These are phyloP conservation scores for Lepilemur ruficaudatus DNA, from an alignment of 2,797 vertebrate genomes.

Conservation along the genomic window DNA sequence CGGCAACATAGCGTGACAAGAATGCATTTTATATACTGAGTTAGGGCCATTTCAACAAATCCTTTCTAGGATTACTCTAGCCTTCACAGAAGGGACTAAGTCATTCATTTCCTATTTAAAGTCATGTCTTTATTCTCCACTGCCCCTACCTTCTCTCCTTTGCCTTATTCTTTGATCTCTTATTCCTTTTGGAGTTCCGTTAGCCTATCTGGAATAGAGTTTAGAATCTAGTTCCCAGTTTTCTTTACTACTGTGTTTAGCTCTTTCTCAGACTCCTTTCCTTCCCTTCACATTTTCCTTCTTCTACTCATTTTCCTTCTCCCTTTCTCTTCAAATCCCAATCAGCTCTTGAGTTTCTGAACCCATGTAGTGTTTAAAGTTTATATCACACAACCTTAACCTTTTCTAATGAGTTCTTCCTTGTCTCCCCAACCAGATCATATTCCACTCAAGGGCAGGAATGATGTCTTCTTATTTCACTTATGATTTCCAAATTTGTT, in stretches of 20 bases:
- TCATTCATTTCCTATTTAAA: neutral
- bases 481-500: conserved; percentile 17
- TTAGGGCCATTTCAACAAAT: neutral
- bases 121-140: neutral
- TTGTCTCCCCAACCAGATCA: neutral
- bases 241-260: neutral
- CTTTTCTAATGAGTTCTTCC: neutral
- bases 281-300: neutral
- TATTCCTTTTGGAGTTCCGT: neutral
- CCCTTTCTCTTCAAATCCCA: neutral
- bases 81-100: neutral
- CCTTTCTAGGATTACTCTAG: neutral
- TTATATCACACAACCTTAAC: neutral
- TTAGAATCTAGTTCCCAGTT: neutral
- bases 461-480: neutral
- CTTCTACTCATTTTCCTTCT: neutral
- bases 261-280: neutral
- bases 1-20: neutral
- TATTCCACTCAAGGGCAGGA: neutral
- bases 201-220: neutral
- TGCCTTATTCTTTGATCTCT: conserved; percentile 8
- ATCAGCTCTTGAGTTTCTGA: neutral
- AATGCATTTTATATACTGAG: neutral
- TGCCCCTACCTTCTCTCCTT: neutral
- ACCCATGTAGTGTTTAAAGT: neutral